Base-by-base conservation (phyloP, 2,797 vertebrate species). In the Allobates femoralis region DNA sequence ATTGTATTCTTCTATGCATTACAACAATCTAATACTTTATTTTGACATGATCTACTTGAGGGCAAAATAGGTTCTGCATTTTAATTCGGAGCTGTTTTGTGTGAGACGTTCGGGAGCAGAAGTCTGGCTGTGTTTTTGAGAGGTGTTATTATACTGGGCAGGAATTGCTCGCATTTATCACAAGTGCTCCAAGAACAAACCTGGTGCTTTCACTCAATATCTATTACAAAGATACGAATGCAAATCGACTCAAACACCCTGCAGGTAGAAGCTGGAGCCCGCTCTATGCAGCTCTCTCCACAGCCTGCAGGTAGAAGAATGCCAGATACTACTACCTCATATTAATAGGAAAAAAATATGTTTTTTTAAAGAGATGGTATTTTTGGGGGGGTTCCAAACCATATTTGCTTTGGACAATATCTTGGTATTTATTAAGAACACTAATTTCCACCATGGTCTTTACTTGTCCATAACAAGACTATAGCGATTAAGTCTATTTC, bases 11-110 rank as follows among this genome's bases (percentile, higher is more conserved):
- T 88, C 78, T 88, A 81, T 76, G 87, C 87, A 88, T 88, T 88
- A 88, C 87, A 88, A 88, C 87, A 88, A 88, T 88, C 83, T 88
- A 88, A 85, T 85, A 88, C 83, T 88, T 88, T 88, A 88, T 88
- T 88, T 88, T 88, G 87, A 88, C 87, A 88, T 88, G 87, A 88
- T 88, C 87, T 88, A 88, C 87, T 88, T 88, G 87, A 88, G 87
- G 87, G 87, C 87, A 88, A 88, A 88, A 88, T 88, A 85, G 87
- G 87, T 88, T 88, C 87, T 88, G 83, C 87, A 88, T 88, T 88
- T 88, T 88, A 88, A 88, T 88, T 88, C 71, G 16, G 87, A 88
- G 87, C 83, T 77, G 87, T 88, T 88, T 88, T 88, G 87, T 88
- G 83, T 67, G 28, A 85, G 83, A 50, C 78, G 69, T 85, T 76